Evolutionary conservation across 2,113 vertebrate species (phyloP).

Genomic region (Hassar affinis): DNA sequence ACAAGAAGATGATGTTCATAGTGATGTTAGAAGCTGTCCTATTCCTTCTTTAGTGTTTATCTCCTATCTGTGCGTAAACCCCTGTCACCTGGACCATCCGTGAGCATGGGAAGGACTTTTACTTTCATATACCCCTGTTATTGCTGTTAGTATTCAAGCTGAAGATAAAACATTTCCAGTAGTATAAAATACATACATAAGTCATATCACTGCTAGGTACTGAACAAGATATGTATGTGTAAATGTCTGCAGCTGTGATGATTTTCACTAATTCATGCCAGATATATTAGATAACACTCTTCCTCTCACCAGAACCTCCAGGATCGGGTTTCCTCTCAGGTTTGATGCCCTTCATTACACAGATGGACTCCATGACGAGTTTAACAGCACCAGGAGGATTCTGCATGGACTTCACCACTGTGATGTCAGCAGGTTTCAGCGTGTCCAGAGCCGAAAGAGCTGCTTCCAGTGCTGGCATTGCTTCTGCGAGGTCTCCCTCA

Average conservation of each 20-base stretch:
- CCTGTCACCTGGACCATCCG: not conserved
- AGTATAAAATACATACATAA: not conserved
- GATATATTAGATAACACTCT: not conserved
- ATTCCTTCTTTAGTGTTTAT: not conserved
- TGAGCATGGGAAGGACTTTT: not conserved
- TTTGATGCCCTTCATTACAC: constrained; percentile 86
- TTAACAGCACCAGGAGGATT: constrained; percentile 88
- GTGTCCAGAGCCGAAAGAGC: constrained; percentile 86
- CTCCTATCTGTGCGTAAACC: not conserved
- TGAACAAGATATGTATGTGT: not conserved
- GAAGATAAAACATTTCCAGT: not conserved
- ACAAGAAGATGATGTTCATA: not conserved
- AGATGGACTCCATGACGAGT: constrained; percentile 94
- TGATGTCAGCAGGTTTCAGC: constrained; percentile 85
- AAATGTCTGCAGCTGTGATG: not conserved
- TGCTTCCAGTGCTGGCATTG: constrained; percentile 85
- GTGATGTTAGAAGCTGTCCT: not conserved
- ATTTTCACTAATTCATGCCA: not conserved
- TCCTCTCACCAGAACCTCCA: constrained; percentile 76
- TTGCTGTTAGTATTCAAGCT: not conserved
- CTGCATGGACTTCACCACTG: constrained; percentile 88
- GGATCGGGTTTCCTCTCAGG: constrained; percentile 89
- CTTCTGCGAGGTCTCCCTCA: constrained; percentile 87
- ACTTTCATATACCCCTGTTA: not conserved
- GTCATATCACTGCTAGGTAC: not conserved